phyloP scores from a whole-genome alignment of 2,888 invertebrate species.

The Chloromyia formosa region DNA sequence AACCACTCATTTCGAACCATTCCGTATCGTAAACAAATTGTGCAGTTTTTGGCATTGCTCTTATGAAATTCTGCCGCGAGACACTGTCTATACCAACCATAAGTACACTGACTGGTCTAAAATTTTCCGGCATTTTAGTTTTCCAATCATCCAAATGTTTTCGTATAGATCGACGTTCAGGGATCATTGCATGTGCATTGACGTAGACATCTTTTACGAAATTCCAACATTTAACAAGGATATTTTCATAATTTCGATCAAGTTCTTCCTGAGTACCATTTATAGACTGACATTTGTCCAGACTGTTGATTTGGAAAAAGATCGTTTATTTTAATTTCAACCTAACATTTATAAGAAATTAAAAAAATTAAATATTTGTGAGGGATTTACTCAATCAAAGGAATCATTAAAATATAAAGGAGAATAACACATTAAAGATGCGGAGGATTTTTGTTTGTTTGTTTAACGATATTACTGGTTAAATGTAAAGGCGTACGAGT shows the following conservation, averaged over 20 bases:
- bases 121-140: constrained; percentile 53
- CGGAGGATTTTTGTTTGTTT: no score
- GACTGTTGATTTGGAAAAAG: constrained; percentile 3
- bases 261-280: not conserved
- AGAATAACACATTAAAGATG: no score
- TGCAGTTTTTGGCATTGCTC: constrained; percentile 79
- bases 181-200: constrained; percentile 68
- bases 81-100: constrained; percentile 87
- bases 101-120: constrained; percentile 71
- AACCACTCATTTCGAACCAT: constrained; percentile 79
- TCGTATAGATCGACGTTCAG: constrained; percentile 66
- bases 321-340: no score
- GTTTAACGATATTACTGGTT: no score
- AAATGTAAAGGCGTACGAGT: no score
- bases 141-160: constrained; percentile 61
- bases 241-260: constrained; percentile 63
- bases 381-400: not conserved
- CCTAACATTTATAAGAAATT: constrained; percentile 1
- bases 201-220: constrained; percentile 58
- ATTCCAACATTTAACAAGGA: constrained; percentile 66
- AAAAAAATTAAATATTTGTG: not conserved
- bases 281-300: constrained; percentile 15
- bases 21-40: constrained; percentile 73
- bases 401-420: not conserved
- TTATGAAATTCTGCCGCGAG: constrained; percentile 78